Conservation (phyloP, 2,797 vertebrate species). For the Acanthurus lineatus region DNA sequence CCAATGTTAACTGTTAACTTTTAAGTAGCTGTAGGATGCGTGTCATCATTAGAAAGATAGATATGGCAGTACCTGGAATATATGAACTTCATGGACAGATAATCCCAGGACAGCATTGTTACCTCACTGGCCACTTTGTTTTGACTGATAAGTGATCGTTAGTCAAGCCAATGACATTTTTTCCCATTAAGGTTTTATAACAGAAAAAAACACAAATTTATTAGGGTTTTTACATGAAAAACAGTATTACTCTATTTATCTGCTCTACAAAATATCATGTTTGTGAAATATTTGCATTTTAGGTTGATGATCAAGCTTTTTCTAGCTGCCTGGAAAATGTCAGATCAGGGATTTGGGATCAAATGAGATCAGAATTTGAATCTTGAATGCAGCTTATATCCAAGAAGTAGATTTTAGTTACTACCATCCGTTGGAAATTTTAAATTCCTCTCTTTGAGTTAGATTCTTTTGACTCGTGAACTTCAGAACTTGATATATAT, state of each 20-base stretch:
- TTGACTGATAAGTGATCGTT: constrained; percentile 12
- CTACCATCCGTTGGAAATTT: too few species aligned
- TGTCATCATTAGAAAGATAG: neutral
- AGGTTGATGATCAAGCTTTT: neutral
- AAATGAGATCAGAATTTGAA: neutral
- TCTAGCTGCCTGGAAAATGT: too few species aligned
- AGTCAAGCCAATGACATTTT: neutral
- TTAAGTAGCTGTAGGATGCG: constrained; percentile 37
- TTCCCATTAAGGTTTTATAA: constrained; percentile 6
- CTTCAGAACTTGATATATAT: too few species aligned
- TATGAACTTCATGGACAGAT: constrained; percentile 14
- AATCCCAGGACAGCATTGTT: neutral
- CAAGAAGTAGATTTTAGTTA: too few species aligned
- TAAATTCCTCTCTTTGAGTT: too few species aligned
- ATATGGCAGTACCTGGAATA: neutral
- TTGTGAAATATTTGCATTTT: neutral
- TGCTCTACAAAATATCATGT: neutral
- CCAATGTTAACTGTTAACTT: constrained; percentile 52
- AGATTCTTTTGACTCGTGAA: too few species aligned
- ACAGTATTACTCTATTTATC: neutral
- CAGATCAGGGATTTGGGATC: constrained; percentile 1
- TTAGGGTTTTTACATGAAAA: neutral
- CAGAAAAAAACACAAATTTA: neutral
- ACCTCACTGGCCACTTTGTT: neutral
- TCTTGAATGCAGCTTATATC: too few species aligned